Evolutionary conservation across 2,113 vertebrate genomes (phyloP).

Genomic region (Apaloderma vittatum): DNA sequence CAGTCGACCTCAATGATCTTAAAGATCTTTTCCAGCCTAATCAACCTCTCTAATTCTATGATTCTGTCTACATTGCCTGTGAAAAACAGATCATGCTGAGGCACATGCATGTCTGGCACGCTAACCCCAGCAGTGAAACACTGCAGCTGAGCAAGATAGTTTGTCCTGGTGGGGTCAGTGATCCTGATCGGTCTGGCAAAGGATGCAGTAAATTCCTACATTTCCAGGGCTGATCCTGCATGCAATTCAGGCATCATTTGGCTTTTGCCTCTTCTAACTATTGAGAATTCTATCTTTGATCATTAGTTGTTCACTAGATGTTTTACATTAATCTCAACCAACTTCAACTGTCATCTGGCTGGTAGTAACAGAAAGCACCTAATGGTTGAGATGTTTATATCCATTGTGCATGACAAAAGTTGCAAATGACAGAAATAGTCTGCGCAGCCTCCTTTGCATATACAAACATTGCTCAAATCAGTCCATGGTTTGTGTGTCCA

Average conservation of each 20-base stretch:
- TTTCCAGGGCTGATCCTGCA: not conserved
- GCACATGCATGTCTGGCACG: not conserved
- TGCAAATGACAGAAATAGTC: not conserved
- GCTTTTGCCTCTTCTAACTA: not conserved
- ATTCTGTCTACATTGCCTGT: not conserved
- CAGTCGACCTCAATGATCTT: no score
- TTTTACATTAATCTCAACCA: not conserved
- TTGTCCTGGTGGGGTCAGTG: not conserved
- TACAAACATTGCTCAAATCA: not conserved
- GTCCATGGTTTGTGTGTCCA: not conserved
- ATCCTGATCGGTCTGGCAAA: not conserved
- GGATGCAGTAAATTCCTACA: not conserved
- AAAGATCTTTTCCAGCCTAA: no score
- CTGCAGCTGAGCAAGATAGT: not conserved
- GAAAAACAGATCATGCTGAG: not conserved
- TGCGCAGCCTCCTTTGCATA: not conserved
- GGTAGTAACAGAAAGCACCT: not conserved
- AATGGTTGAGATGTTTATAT: not conserved
- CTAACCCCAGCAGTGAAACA: not conserved
- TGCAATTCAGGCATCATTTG: not conserved
- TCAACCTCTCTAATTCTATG: no score
- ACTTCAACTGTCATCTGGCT: not conserved
- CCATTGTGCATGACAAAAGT: fast-evolving
- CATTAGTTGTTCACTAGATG: no score
- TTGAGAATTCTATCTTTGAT: not conserved